Percentiles rank a stretch among this genome's conserved stretches.
Evolutionary conservation across 2,797 vertebrate genomes (phyloP).

Genomic region (Potorous gilbertii): DNA sequence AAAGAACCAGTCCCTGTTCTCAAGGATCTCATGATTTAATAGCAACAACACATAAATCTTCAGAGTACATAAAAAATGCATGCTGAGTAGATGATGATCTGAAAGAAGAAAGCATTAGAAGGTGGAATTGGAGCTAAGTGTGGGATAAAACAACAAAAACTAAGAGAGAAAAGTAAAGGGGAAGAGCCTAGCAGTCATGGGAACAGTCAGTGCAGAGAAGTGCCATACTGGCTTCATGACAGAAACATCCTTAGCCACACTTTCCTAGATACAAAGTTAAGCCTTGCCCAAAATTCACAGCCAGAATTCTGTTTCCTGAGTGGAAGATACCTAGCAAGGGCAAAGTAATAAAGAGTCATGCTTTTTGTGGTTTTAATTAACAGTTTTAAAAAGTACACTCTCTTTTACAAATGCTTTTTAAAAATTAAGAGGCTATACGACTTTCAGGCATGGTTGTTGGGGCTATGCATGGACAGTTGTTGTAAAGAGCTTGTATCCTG

Average conservation of each 20-base stretch:
- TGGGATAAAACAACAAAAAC: not conserved
- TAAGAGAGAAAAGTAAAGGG: not conserved
- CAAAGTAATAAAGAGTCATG: not conserved
- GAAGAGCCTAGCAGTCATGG: not conserved
- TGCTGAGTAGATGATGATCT: not conserved
- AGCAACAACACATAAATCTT: not conserved
- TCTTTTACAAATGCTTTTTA: slow-evolving; percentile 4
- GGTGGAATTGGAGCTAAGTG: not conserved
- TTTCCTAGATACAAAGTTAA: slow-evolving; percentile 37
- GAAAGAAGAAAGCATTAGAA: not conserved
- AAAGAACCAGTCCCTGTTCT: not conserved
- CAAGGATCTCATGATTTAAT: not conserved
- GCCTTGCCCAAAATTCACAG: slow-evolving; percentile 19
- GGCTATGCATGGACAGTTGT: slow-evolving; percentile 3
- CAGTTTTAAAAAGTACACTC: not conserved
- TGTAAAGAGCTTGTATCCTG: not conserved
- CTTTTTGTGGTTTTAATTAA: slow-evolving; percentile 29
- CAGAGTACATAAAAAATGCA: not conserved
- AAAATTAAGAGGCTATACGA: slow-evolving; percentile 49
- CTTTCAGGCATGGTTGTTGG: slow-evolving; percentile 20
- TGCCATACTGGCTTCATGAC: slow-evolving; percentile 25
- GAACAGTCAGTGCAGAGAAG: slow-evolving; percentile 22
- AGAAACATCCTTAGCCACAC: slow-evolving; percentile 47
- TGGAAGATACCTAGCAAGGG: slow-evolving; percentile 9
- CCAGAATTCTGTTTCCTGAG: not conserved